Conservation (phyloP, 2,888 invertebrate genomes). For the Ceraclea dissimilis region DNA sequence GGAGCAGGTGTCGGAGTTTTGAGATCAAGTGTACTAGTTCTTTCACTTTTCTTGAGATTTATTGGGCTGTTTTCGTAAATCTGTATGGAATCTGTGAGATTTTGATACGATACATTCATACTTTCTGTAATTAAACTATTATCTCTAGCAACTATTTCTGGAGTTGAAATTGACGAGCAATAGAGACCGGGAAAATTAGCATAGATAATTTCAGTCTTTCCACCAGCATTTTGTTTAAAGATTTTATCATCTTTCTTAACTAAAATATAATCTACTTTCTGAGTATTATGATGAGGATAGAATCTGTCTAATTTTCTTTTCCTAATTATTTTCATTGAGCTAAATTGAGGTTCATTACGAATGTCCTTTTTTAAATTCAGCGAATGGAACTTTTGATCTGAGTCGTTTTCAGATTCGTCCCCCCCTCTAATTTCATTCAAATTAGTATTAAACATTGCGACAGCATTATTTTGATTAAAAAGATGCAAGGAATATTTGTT, state of each 20-base stretch:
- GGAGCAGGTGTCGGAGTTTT: conserved; percentile 53
- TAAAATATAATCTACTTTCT: conserved; percentile 33
- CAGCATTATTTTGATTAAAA: conserved; percentile 35
- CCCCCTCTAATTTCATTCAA: conserved; percentile 33
- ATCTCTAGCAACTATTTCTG: conserved; percentile 7
- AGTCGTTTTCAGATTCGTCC: conserved; percentile 35
- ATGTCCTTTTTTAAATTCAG: conserved; percentile 39
- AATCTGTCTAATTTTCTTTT: conserved; percentile 46
- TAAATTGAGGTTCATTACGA: conserved; percentile 37
- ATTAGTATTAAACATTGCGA: conserved; percentile 36
- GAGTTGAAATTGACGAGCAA: conserved; percentile 5
- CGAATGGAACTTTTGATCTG: conserved; percentile 41
- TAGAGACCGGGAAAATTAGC: conserved; percentile 37
- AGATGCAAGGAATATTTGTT: conserved; percentile 40
- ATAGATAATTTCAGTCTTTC: conserved; percentile 37
- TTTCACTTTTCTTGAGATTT: conserved; percentile 28
- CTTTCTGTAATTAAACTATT: conserved; percentile 14
- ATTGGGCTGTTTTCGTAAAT: conserved; percentile 49
- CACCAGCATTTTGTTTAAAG: conserved; percentile 31
- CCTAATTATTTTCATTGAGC: conserved; percentile 43
- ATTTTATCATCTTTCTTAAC: conserved; percentile 44
- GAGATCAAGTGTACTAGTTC: conserved; percentile 45
- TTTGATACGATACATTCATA: conserved; percentile 43
- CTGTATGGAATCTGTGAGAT: conserved; percentile 60
- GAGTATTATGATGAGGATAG: conserved; percentile 41